A percentile compares a stretch with the other conserved stretches of the same genome.
These are phyloP conservation scores for Idaea dimidiata DNA, from an alignment of 2,888 invertebrate species.

Conservation along the genomic window DNA sequence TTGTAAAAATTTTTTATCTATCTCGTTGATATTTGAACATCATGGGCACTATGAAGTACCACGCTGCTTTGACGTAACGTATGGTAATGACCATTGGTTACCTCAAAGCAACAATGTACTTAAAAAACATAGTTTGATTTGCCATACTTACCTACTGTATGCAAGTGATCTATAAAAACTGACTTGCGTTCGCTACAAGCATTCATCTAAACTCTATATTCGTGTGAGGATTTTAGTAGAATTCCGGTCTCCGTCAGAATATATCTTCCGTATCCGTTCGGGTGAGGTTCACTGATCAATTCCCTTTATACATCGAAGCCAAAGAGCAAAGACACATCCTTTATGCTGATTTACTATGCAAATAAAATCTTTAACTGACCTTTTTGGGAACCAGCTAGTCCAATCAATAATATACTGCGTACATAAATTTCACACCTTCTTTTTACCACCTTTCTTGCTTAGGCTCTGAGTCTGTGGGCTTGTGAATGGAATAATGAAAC, in stretches of 20 bases:
- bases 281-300: background rate
- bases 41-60: no score
- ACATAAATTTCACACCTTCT: no score
- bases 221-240: background rate
- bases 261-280: background rate
- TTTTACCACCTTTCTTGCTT: no score
- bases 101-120: no score
- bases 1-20: no score
- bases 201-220: background rate
- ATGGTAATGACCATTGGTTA: no score
- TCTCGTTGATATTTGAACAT: no score
- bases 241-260: background rate
- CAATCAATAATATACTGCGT: background rate
- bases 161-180: background rate
- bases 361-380: background rate
- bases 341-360: constrained; percentile 2
- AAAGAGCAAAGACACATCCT: background rate
- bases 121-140: no score
- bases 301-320: background rate
- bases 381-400: background rate
- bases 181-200: background rate
- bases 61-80: no score
- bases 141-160: no score
- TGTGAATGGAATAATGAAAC: no score
- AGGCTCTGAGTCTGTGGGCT: no score